phyloP scores from a whole-genome alignment of 2,888 invertebrate genomes.

The Rhodophaea formosa region DNA sequence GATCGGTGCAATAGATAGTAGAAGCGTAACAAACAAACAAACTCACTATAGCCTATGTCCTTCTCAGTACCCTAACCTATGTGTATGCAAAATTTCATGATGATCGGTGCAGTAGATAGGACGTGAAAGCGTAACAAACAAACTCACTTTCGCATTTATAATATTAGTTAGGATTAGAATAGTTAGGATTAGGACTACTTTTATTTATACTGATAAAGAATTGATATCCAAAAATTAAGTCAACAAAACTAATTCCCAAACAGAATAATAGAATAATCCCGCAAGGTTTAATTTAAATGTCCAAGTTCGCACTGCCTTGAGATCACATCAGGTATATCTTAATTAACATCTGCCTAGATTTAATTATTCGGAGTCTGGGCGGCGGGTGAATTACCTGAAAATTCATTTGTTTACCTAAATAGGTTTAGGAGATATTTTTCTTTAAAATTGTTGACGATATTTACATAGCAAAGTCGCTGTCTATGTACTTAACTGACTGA shows the following conservation, averaged over 20 bases:
- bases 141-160: too few relatives aligned
- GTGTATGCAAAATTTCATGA: background rate
- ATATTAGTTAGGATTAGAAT: too few relatives aligned
- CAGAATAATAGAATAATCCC: background rate
- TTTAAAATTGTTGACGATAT: background rate
- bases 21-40: too few relatives aligned
- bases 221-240: too few relatives aligned
- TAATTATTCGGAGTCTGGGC: conserved; percentile 10
- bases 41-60: too few relatives aligned
- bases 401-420: conserved; percentile 6
- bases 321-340: conserved; percentile 13
- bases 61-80: too few relatives aligned
- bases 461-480: too few relatives aligned
- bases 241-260: background rate
- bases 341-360: conserved; percentile 18
- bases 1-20: too few relatives aligned
- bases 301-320: background rate
- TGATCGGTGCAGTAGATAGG: background rate
- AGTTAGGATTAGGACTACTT: too few relatives aligned
- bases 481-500: too few relatives aligned
- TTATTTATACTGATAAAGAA: too few relatives aligned
- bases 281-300: conserved; percentile 8
- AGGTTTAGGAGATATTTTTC: background rate
- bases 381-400: conserved; percentile 2
- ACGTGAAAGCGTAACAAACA: too few relatives aligned